phyloP scores from a whole-genome alignment of 2,797 vertebrate genomes.

The Babyrousa celebensis region DNA sequence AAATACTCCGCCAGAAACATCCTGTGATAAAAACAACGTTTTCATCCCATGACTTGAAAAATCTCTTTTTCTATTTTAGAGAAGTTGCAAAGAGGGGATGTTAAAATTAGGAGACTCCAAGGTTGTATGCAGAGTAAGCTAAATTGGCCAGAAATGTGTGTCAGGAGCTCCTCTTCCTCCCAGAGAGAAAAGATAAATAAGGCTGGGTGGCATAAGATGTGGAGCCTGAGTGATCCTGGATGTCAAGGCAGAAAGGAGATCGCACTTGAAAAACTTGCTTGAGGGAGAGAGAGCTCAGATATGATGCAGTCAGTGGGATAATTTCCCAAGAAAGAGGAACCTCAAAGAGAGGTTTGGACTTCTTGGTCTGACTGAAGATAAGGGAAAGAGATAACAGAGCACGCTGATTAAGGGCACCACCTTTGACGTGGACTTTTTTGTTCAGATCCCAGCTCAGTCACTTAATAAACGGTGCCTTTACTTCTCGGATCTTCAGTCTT shows the following conservation, averaged over 20 bases:
- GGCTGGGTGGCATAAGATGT: conserved; percentile 18
- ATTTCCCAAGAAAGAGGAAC: conserved; percentile 56
- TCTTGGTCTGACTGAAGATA: conserved; percentile 38
- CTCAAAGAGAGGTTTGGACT: background rate
- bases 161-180: conserved; percentile 17
- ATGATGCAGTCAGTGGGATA: background rate
- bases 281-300: background rate
- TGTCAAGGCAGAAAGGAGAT: conserved; percentile 45
- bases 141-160: conserved; percentile 55
- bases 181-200: conserved; percentile 49
- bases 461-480: conserved; percentile 38
- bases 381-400: conserved; percentile 34
- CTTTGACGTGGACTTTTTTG: conserved; percentile 9
- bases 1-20: conserved; percentile 57
- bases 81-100: conserved; percentile 32
- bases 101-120: background rate
- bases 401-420: background rate
- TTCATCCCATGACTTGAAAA: conserved; percentile 60
- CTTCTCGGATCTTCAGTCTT: background rate
- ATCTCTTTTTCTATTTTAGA: conserved; percentile 42
- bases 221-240: conserved; percentile 13
- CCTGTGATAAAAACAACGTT: conserved; percentile 42
- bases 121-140: background rate
- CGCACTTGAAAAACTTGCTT: background rate
- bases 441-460: conserved; percentile 4